A percentile compares a stretch with the other conserved stretches of the same genome.
These are phyloP conservation scores for Egretta garzetta DNA, from an alignment of 2,113 vertebrate species.

Conservation along the genomic window DNA sequence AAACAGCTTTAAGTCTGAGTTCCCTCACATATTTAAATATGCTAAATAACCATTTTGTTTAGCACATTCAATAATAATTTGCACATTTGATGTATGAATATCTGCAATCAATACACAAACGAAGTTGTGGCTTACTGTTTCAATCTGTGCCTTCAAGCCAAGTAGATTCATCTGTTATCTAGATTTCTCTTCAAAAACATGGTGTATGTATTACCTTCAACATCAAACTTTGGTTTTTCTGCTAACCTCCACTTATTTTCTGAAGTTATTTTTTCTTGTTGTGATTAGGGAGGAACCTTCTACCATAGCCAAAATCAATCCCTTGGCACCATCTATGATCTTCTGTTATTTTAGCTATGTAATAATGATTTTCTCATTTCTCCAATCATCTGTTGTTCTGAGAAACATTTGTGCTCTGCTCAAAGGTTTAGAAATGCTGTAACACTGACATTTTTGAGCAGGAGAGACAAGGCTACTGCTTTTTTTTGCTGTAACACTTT, in stretches of 20 bases:
- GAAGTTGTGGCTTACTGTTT: background rate
- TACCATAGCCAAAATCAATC: background rate
- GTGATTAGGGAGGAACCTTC: background rate
- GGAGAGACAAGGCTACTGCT: background rate
- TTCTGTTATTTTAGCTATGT: background rate
- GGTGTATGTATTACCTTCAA: background rate
- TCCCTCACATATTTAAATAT: background rate
- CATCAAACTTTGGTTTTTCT: background rate
- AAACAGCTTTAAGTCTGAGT: background rate
- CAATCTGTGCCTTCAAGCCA: background rate
- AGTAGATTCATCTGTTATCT: background rate
- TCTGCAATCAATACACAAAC: background rate
- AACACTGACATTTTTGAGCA: background rate
- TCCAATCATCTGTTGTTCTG: background rate
- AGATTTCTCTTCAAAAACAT: background rate
- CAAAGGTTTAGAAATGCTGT: background rate
- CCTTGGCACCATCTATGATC: background rate
- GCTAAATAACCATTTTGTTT: background rate
- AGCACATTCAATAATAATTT: background rate
- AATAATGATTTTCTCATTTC: background rate
- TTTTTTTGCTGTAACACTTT: background rate
- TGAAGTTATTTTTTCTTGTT: background rate
- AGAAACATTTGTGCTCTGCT: background rate
- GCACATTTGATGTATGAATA: background rate
- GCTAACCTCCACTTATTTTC: background rate